Evolutionary conservation across 2,888 invertebrate species (phyloP), one percentile per base, ranked within the genome.

Genomic region (Mellilla xanthometata): DNA sequence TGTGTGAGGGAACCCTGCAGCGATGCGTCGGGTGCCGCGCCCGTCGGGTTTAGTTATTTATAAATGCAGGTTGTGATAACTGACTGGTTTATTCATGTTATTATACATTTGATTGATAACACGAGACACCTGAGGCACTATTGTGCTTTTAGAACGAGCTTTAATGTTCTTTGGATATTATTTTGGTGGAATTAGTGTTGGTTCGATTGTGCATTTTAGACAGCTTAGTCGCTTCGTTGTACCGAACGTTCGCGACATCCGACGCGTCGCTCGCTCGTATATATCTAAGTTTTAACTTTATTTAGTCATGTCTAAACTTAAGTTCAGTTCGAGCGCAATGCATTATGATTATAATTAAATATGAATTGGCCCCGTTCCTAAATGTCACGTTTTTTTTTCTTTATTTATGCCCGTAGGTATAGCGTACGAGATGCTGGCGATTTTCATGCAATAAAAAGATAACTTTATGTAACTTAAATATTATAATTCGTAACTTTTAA

Each of bases 361-460:
- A n/a, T 73, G 69, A 71, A 76, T 78, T 75, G 84, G 86, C 84
- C 81, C 82, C 81, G 80, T 84, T 84, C 85, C 83, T 86, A 81
- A 77, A 77, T 60, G 81, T 80, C 83, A 74, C 73, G 62, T 74
- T 70, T 68, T 75, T 74, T 78, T 78, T 77, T 82, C 75, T 73
- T 85, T 81, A 83, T 88, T 86, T 86, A 86, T 85, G 75, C 73
- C 76, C 76, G 67, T 74, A 73, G 72, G 73, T 72, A 67, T 82
- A 85, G 81, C 78, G 71, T 73, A 74, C 71, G 74, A 68, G 72
- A 75, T 71, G 67, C 65, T 64, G 65, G 72, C 65, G 66, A 68
- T 68, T 7, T 68, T 69, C 66, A 74, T 72, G 72, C 75, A 76
- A 75, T 78, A 75, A 72, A 67, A 52, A 61, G 59, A 58, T 61